Base-by-base conservation (phyloP, 2,888 invertebrate genomes). In the Agrypnus murinus region DNA sequence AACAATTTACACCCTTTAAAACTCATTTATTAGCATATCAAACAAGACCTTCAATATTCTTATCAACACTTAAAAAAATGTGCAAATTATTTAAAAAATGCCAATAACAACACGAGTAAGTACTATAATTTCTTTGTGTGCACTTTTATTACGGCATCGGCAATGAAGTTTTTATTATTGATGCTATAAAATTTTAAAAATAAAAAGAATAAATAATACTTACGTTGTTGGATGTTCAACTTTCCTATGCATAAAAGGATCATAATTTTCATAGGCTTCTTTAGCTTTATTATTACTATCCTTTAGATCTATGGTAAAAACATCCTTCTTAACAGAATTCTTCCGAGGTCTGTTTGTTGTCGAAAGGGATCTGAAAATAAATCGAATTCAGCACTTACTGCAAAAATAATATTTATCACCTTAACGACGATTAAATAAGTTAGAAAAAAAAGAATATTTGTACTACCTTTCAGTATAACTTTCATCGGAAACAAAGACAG, bases 151-250 rank as follows among this genome's bases (percentile, higher is more conserved):
- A n/a, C n/a, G n/a, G n/a, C n/a, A n/a, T n/a, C n/a, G n/a, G n/a
- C n/a, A n/a, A n/a, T n/a, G n/a, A n/a, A n/a, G n/a, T n/a, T n/a
- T n/a, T n/a, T n/a, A n/a, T n/a, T n/a, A n/a, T n/a, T n/a, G n/a
- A n/a, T n/a, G n/a, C n/a, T n/a, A n/a, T n/a, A n/a, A n/a, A n/a
- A n/a, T n/a, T 25, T 25, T 25, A 25, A 25, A 25, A 25, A 25
- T n/a, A 25, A 25, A 25, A 5, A 25, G 5, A 25, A 25, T 2
- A 25, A 25, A 25, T 5, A 25, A 12, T 43, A 62, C 92, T 91
- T 84, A 93, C 93, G 92, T 92, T 25, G 92, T 93, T 1, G 93
- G 92, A 82, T 92, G 92, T 46, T 89, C 88, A 19, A 92, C 92
- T 1, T 88, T 88, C 77, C 92, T 86, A 81, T 92, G 89, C 64